Evolutionary conservation across 2,888 invertebrate genomes (phyloP).

Genomic region (Arge pagana): DNA sequence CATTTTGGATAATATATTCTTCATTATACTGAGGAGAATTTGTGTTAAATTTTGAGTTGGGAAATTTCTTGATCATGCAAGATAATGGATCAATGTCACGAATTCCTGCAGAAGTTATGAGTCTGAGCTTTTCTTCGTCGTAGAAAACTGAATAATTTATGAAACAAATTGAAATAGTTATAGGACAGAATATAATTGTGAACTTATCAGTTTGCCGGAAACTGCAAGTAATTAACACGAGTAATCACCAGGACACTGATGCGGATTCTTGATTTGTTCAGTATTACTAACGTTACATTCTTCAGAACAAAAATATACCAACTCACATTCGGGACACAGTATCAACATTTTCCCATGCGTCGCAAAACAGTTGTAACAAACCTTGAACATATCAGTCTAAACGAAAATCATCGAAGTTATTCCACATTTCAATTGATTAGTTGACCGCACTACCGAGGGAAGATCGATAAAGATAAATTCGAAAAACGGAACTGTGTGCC

Average conservation of each 20-base stretch:
- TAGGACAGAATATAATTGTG: no score
- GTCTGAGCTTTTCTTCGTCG: constrained; percentile 10
- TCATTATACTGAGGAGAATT: no score
- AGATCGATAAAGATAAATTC: no score
- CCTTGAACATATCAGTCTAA: constrained; percentile 40
- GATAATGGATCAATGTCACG: constrained; percentile 1
- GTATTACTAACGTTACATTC: constrained; percentile 45
- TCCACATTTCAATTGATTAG: no score
- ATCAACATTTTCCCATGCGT: constrained; percentile 37
- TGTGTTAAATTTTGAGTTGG: no score
- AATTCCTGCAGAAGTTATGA: constrained; percentile 2
- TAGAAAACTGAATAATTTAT: constrained; percentile 16
- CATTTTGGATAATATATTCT: no score
- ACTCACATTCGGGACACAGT: constrained; percentile 47
- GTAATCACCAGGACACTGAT: constrained; percentile 31
- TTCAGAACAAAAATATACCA: constrained; percentile 50
- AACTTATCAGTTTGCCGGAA: no score
- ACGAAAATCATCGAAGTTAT: no score
- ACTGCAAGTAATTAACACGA: background rate
- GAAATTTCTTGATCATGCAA: background rate
- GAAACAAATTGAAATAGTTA: background rate
- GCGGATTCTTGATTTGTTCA: constrained; percentile 32
- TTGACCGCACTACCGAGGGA: no score
- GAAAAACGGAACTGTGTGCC: no score
- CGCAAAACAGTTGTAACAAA: constrained; percentile 50